Percentiles rank a stretch among this genome's conserved stretches.
These are phyloP conservation scores for Napeogenes inachia DNA, from an alignment of 2,888 invertebrate genomes.

Conservation along the genomic window DNA sequence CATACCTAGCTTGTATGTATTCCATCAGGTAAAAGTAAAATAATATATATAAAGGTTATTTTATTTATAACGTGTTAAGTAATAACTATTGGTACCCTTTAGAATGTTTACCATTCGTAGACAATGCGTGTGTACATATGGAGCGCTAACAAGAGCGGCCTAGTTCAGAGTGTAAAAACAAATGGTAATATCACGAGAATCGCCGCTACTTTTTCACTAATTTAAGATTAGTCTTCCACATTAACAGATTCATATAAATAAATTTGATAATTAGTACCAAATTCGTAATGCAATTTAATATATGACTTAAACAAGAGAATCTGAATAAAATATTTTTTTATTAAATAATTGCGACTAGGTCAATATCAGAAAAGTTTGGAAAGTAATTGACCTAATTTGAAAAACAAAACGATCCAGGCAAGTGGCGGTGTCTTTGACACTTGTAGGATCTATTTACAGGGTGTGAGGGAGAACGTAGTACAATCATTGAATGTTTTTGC, in stretches of 20 bases:
- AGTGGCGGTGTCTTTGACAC: not conserved
- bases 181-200: slow-evolving; percentile 57
- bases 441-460: slow-evolving; percentile 1
- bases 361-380: not conserved
- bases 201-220: slow-evolving; percentile 53
- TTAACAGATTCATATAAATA: slow-evolving; percentile 16
- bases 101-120: slow-evolving; percentile 43
- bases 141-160: slow-evolving; percentile 66
- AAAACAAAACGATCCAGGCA: not conserved
- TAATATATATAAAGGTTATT: too few species aligned
- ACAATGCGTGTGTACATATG: slow-evolving; percentile 42
- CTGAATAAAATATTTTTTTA: not conserved
- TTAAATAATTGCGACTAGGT: not conserved
- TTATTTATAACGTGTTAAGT: too few species aligned
- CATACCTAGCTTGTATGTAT: too few species aligned
- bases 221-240: slow-evolving; percentile 51
- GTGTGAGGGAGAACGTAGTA: slow-evolving; percentile 3
- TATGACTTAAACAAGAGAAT: not conserved
- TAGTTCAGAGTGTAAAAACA: slow-evolving; percentile 51
- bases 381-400: not conserved
- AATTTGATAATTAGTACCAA: too few species aligned
- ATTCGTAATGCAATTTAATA: not conserved
- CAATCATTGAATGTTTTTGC: slow-evolving; percentile 27
- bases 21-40: too few species aligned
- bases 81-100: slow-evolving; percentile 10